A percentile compares a stretch with the other conserved stretches of the same genome.
These are phyloP conservation scores for Arothron firmamentum DNA, from an alignment of 2,113 vertebrate genomes.

Conservation along the genomic window DNA sequence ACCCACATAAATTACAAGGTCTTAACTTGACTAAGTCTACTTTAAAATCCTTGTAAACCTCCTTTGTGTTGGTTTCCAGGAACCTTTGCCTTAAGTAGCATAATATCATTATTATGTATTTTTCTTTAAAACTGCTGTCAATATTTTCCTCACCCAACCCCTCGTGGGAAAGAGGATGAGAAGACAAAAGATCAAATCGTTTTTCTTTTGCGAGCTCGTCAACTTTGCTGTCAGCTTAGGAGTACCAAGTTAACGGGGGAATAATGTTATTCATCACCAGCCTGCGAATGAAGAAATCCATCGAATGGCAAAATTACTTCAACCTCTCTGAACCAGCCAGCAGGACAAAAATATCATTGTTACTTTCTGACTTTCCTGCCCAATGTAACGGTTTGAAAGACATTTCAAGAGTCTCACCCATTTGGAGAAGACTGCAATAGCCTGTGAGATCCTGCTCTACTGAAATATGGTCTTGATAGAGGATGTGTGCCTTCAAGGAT, in stretches of 20 bases:
- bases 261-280: slow-evolving; percentile 3
- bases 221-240: slow-evolving; percentile 11
- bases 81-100: not conserved
- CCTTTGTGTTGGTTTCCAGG: not conserved
- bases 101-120: not conserved
- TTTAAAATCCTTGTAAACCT: not conserved
- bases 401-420: no score
- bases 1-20: no score
- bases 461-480: not conserved
- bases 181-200: slow-evolving; percentile 3
- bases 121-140: not conserved
- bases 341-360: no score
- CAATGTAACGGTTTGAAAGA: no score
- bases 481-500: slow-evolving; percentile 10
- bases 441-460: no score
- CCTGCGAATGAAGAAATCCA: no score
- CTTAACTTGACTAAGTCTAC: not conserved
- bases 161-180: no score
- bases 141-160: not conserved
- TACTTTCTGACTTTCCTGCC: no score
- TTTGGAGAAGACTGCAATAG: no score
- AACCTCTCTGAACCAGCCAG: no score
- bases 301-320: no score
- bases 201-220: slow-evolving; percentile 15
- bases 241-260: not conserved